phyloP scores from a whole-genome alignment of 2,888 invertebrate species.

The Craniophora ligustri region DNA sequence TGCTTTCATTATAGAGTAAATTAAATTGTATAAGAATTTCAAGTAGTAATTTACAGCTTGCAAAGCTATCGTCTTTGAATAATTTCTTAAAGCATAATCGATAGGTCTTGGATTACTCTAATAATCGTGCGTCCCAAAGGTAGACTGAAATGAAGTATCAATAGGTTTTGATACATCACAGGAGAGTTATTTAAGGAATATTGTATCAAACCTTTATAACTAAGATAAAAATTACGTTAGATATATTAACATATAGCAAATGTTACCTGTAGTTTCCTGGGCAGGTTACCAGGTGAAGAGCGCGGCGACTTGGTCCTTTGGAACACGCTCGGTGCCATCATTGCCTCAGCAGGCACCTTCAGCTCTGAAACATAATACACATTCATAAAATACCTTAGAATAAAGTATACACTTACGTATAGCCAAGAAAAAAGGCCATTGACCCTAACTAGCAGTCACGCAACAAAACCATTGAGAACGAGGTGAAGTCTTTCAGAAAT shows the following conservation, averaged over 20 bases:
- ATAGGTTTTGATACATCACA: too few relatives aligned
- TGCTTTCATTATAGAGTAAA: background rate
- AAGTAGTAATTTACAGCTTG: too few relatives aligned
- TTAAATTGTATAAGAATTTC: slow-evolving; percentile 6
- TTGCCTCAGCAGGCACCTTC: slow-evolving; percentile 82
- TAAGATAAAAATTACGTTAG: too few relatives aligned
- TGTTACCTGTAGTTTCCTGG: slow-evolving; percentile 82
- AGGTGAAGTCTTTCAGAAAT: slow-evolving; percentile 57
- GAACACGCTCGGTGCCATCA: slow-evolving; percentile 89
- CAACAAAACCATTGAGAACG: slow-evolving; percentile 59
- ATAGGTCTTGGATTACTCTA: too few relatives aligned
- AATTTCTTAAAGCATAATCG: too few relatives aligned
- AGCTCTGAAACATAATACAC: slow-evolving; percentile 71
- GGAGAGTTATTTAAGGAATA: too few relatives aligned
- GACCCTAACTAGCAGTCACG: slow-evolving; percentile 57
- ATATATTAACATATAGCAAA: background rate
- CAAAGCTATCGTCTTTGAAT: too few relatives aligned
- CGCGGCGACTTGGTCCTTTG: slow-evolving; percentile 86
- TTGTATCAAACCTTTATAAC: too few relatives aligned
- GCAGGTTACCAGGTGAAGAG: slow-evolving; percentile 78
- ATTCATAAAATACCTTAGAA: slow-evolving; percentile 24
- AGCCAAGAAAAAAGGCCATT: slow-evolving; percentile 45
- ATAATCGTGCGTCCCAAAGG: too few relatives aligned
- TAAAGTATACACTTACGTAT: background rate
- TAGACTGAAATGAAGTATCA: too few relatives aligned